Evolutionary conservation across 1,140 invertebrate genomes (phyloP).

Genomic region (Zaprionus lachaisei): DNA sequence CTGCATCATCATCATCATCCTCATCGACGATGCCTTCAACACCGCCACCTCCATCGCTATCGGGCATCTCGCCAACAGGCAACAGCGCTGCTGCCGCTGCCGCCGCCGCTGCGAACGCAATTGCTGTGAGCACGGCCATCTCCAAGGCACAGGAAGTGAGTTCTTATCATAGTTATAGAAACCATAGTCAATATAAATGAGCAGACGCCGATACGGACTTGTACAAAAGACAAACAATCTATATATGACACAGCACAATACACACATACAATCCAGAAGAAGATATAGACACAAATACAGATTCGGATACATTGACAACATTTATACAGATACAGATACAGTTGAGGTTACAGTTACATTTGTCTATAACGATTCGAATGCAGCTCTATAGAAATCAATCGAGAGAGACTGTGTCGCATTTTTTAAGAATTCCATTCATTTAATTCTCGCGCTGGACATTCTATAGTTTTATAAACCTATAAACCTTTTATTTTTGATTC

Average conservation of each 20-base stretch:
- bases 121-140: slow-evolving; percentile 79
- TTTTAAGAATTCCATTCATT: slow-evolving; percentile 66
- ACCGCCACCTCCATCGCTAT: slow-evolving; percentile 63
- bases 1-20: slow-evolving; percentile 25
- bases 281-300: slow-evolving; percentile 30
- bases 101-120: slow-evolving; percentile 59
- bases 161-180: slow-evolving; percentile 85
- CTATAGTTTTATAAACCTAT: slow-evolving; percentile 33
- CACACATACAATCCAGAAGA: slow-evolving; percentile 16
- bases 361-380: slow-evolving; percentile 10
- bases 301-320: slow-evolving; percentile 33
- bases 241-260: slow-evolving; percentile 16
- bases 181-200: slow-evolving; percentile 84
- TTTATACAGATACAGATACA: slow-evolving; percentile 19
- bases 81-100: slow-evolving; percentile 56
- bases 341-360: slow-evolving; percentile 26
- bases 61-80: slow-evolving; percentile 72
- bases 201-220: slow-evolving; percentile 48
- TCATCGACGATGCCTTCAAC: slow-evolving; percentile 62
- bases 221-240: slow-evolving; percentile 43
- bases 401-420: slow-evolving; percentile 55
- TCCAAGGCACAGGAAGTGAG: slow-evolving; percentile 84
- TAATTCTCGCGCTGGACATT: slow-evolving; percentile 41
- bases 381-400: slow-evolving; percentile 20
- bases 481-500: neutral